A percentile compares a stretch with the other conserved stretches of the same genome.
Conservation (phyloP, 2,113 vertebrate genomes). For the Odontophorus gujanensis region DNA sequence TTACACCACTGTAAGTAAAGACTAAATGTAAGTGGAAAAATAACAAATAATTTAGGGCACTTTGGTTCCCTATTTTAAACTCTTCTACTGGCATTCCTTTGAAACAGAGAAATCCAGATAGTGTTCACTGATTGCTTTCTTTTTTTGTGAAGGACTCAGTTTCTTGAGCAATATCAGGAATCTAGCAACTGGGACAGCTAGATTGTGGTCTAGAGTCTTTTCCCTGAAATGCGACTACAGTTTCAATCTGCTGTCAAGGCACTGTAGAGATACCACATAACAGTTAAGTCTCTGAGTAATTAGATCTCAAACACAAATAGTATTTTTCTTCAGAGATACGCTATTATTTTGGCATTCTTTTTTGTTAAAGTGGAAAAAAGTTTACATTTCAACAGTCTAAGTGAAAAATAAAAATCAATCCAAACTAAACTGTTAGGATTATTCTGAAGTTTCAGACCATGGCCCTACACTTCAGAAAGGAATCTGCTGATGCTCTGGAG, state of each 20-base stretch:
- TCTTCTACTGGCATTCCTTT: not conserved
- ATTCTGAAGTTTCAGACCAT: not conserved
- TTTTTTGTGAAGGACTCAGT: not conserved
- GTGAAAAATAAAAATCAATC: conserved; percentile 11
- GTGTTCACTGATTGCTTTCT: not conserved
- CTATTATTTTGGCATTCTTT: conserved; percentile 15
- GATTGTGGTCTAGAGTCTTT: not conserved
- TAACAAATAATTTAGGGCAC: not conserved
- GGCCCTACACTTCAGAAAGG: not conserved
- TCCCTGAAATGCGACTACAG: not conserved
- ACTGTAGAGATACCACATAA: not conserved
- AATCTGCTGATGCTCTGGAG: not conserved
- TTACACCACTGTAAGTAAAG: not conserved
- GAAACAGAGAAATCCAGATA: not conserved
- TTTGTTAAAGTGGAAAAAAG: not conserved
- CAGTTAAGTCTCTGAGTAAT: conserved; percentile 26
- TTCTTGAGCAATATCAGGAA: not conserved
- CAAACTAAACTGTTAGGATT: conserved; percentile 9
- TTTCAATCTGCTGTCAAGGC: conserved; percentile 22
- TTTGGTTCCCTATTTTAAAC: not conserved
- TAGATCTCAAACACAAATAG: not conserved
- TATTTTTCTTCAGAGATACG: not conserved
- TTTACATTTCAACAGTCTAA: conserved; percentile 33
- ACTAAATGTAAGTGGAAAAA: not conserved
- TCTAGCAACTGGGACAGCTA: not conserved